phyloP scores from a whole-genome alignment of 2,797 vertebrate species.

The Sebastes matsubarae region DNA sequence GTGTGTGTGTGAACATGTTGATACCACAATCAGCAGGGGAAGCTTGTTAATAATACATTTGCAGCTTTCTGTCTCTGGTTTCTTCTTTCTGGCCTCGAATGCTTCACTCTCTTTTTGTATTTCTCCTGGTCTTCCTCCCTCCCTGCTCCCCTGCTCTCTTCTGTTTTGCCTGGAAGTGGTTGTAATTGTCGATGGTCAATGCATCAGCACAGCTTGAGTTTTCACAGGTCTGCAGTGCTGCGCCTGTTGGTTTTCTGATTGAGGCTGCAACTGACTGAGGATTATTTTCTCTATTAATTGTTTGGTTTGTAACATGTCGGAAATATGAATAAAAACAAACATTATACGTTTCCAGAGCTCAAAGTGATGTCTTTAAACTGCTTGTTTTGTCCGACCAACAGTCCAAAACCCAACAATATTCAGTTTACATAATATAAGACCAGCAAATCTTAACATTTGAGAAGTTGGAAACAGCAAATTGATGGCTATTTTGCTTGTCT shows the following conservation, averaged over 20 bases:
- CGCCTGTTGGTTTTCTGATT: neutral
- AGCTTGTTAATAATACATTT: constrained; percentile 77
- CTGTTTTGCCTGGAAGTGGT: constrained; percentile 28
- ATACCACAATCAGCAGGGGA: constrained; percentile 63
- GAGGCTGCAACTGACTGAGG: neutral
- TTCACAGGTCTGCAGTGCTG: neutral
- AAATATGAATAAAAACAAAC: neutral
- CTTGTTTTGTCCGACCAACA: neutral
- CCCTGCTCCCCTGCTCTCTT: neutral
- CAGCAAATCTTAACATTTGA: neutral
- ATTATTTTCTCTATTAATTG: neutral
- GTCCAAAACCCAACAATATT: neutral
- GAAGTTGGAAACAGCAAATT: neutral
- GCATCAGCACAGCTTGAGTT: constrained; percentile 20
- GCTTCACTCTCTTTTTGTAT: constrained; percentile 17
- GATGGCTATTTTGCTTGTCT: neutral
- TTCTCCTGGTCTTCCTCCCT: neutral
- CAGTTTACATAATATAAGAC: neutral
- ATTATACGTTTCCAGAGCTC: neutral
- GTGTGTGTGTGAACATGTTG: constrained; percentile 30
- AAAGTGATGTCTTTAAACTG: neutral
- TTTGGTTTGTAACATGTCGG: neutral
- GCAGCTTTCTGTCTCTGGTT: constrained; percentile 31
- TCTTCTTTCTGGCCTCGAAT: constrained; percentile 29
- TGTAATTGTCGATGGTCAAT: constrained; percentile 28